Evolutionary conservation across 2,797 vertebrate genomes (phyloP), one percentile per base, ranked within the genome.

Genomic region (Bovichtus diacanthus): DNA sequence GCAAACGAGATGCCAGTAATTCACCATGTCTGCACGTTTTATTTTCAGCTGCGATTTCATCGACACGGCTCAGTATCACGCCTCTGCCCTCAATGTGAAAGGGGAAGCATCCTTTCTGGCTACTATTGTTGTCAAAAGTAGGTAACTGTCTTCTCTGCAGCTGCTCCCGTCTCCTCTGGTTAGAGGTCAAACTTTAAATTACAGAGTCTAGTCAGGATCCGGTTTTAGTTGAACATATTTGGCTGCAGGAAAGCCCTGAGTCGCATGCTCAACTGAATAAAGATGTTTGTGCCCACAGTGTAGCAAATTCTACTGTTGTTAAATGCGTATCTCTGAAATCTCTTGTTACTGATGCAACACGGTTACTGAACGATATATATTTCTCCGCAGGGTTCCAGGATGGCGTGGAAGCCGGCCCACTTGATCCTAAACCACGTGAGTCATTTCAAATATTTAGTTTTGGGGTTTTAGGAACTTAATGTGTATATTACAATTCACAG

Each of bases 51-150:
- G 98, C 87, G 94, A 96, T 77, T 99, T 99, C 92, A 92, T 95
- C 0, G 98, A 99, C 90, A 99, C 95, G 0, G 98, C 98, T 70
- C 96, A 97, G 84, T 99, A 99, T 83, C 89, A 90, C 16, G 95
- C 90, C 70, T 99, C 98, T 9, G 98, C 96, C 9, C 97, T 99
- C 92, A 99, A 99, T 0, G 91, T 97, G 36, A 98, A 97, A 94
- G 98, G 98, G 83, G 98, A 99, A 85, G 77, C 92, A 70, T 98
- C 98, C 0, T 93, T 92, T 18, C 95, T 96, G 60, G 96, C 98
- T 27, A 96, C 97, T 0, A 43, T 99, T 29, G 97, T 99, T 87
- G 95, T 99, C 63, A 99, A 99, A 94, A 96, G 98, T 99, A 96
- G 29, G 98, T 96, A 88, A 47, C 47, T 27, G 43, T 63, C 21